Base-by-base conservation (phyloP, 2,113 vertebrate genomes). In the Poecile atricapillus region DNA sequence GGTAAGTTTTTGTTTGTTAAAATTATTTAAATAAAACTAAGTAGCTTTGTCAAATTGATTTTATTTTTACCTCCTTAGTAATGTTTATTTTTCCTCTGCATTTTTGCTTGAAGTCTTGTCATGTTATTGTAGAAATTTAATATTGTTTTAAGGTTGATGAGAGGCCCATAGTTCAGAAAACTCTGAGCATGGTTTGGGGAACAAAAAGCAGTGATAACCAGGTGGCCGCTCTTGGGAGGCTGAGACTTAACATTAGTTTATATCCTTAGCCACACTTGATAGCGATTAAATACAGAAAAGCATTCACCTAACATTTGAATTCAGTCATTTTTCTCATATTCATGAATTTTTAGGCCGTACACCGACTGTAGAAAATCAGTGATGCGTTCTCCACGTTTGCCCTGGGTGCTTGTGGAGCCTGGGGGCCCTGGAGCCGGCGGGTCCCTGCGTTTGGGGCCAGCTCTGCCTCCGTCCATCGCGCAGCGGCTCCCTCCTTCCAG, bases 371-470 rank as follows among this genome's bases (percentile, higher is more conserved):
- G 52, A 37, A 86, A 44, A 64, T 5, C 3, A 58, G 73, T 18
- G 47, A 47, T 49, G 18, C 52, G 2, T 75, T 80, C 24, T 21
- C 3, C 33, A 1, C 41, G n/a, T 83, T 90, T 79, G 76, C 33
- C 33, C 74, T 30, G 85, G 71, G 87, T 43, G 25, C 43, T 86
- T 13, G 39, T 68, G 82, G 63, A 31, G 2, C 49, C 69, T 12
- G 53, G 18, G 83, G 91, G 83, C 96, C 43, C 39, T n/a, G 90
- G 73, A 4, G 84, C 23, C 63, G 90, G 59, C 46, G 56, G 43
- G 28, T 20, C 43, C 5, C 16, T 8, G 50, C 5, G 1, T 4
- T 8, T 1, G 60, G 52, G 82, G 9, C 52, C n/a, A 0, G 2
- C 10, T 5, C 33, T 28, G n/a, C 62, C 70, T 69, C 20, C 6